Conservation (phyloP, 2,888 invertebrate genomes). For the Chrysolina americana region DNA sequence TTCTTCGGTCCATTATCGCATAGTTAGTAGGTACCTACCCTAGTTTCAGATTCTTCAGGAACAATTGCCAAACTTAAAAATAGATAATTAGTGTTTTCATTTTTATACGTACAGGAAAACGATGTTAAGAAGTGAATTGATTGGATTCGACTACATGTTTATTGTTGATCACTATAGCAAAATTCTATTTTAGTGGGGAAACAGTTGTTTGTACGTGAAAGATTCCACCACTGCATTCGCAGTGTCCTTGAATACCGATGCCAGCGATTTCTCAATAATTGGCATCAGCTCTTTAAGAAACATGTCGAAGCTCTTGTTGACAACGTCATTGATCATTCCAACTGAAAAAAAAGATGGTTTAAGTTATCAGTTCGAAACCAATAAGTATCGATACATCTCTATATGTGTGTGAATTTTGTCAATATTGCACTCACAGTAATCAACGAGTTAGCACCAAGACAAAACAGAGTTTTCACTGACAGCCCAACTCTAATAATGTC, state of each 20-base stretch:
- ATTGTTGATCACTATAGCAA: not conserved
- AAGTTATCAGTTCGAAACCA: not conserved
- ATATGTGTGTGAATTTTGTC: not conserved
- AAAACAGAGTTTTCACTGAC: no score
- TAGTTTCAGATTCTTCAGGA: no score
- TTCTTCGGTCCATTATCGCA: no score
- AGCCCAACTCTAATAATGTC: no score
- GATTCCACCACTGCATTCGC: slow-evolving; percentile 70
- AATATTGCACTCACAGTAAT: not conserved
- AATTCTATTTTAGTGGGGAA: slow-evolving; percentile 64
- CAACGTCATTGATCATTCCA: slow-evolving; percentile 72
- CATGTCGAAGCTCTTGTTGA: slow-evolving; percentile 73
- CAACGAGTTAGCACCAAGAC: no score
- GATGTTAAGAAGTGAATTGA: not conserved
- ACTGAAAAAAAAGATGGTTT: slow-evolving; percentile 60
- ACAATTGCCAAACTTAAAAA: no score
- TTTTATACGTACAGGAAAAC: no score
- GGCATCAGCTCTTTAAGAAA: slow-evolving; percentile 73
- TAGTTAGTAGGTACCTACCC: no score
- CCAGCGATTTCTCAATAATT: slow-evolving; percentile 70
- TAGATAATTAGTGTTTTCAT: no score
- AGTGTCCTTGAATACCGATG: slow-evolving; percentile 68
- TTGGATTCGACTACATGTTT: not conserved
- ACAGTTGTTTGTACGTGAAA: slow-evolving; percentile 71
- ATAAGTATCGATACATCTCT: not conserved